Conservation (phyloP, 2,797 vertebrate species). For the Vultur gryphus region DNA sequence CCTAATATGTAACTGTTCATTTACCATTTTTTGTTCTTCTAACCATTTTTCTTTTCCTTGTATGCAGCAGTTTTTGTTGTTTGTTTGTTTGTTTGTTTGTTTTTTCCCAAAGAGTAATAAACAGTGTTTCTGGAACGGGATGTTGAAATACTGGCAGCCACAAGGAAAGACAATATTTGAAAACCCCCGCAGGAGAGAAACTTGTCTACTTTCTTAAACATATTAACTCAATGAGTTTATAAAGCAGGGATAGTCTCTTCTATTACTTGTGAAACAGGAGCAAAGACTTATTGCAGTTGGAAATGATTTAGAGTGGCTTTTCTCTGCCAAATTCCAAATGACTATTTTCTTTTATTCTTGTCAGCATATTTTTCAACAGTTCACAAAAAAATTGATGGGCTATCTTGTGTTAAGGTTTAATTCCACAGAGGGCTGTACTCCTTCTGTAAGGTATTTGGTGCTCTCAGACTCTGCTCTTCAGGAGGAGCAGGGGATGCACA, state of each 20-base stretch:
- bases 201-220: neutral
- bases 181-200: neutral
- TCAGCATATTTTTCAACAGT: slow-evolving; percentile 16
- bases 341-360: neutral
- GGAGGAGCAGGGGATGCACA: neutral
- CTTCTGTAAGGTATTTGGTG: neutral
- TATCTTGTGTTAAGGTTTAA: neutral
- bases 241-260: neutral
- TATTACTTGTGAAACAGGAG: slow-evolving; percentile 1
- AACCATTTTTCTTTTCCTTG: neutral
- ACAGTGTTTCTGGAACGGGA: neutral
- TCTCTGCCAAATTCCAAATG: neutral
- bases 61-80: neutral
- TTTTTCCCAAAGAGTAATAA: neutral
- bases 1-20: neutral
- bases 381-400: neutral
- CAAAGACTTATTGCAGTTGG: neutral
- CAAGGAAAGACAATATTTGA: neutral
- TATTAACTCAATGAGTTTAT: slow-evolving; percentile 8
- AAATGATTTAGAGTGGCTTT: slow-evolving; percentile 28
- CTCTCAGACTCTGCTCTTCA: neutral
- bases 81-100: too few species aligned
- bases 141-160: neutral
- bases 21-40: neutral
- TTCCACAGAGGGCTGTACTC: neutral